phyloP scores from a whole-genome alignment of 1,140 invertebrate genomes.

The Diachasmimorpha longicaudata region DNA sequence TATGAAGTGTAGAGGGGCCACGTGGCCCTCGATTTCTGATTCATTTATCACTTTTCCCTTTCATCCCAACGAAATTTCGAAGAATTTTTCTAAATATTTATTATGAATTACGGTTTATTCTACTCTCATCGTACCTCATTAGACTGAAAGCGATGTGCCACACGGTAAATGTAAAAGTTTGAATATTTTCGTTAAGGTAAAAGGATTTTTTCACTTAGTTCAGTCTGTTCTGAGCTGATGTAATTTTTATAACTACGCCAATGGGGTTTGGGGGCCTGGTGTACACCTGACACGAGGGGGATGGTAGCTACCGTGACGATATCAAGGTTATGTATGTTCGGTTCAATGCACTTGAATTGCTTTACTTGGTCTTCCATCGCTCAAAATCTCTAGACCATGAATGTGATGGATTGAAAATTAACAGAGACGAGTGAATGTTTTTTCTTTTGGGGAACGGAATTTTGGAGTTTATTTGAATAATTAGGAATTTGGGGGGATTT shows the following conservation, averaged over 20 bases:
- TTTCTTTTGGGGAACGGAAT: neutral
- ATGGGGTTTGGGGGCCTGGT: slow-evolving; percentile 21
- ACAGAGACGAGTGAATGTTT: neutral
- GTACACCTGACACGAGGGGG: slow-evolving; percentile 55
- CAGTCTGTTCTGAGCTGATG: neutral
- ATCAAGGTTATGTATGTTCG: slow-evolving; percentile 53
- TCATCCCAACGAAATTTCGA: neutral
- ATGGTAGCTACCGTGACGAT: slow-evolving; percentile 55
- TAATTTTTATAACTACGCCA: slow-evolving; percentile 16
- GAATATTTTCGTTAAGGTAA: neutral
- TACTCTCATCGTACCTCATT: neutral
- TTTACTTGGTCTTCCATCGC: slow-evolving; percentile 21
- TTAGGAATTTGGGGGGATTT: neutral
- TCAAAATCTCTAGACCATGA: neutral
- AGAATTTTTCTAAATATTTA: neutral
- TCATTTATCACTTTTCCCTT: too few relatives aligned
- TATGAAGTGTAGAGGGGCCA: too few relatives aligned
- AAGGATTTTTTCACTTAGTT: neutral
- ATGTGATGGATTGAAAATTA: neutral
- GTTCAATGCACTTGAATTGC: slow-evolving; percentile 59
- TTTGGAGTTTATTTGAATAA: neutral
- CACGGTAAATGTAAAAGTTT: neutral
- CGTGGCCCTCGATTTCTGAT: too few relatives aligned
- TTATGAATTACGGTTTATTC: neutral
- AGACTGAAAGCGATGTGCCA: neutral